Evolutionary conservation across 2,797 vertebrate species (phyloP).

Genomic region (Poeciliopsis infans): DNA sequence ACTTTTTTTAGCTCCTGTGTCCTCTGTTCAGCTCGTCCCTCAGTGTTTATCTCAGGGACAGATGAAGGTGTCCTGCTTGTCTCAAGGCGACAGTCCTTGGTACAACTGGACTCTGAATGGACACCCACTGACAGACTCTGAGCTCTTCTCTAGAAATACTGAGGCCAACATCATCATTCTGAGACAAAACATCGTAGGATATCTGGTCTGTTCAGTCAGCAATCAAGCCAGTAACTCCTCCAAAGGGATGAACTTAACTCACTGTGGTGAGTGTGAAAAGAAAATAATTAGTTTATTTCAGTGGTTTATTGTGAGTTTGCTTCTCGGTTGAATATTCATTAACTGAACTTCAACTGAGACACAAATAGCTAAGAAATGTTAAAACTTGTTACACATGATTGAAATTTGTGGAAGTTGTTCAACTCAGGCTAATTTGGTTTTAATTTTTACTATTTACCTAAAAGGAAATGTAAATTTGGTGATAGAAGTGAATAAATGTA

Average conservation of each 20-base stretch:
- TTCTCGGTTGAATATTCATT: not conserved
- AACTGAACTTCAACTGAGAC: constrained; percentile 5
- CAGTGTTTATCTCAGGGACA: constrained; percentile 22
- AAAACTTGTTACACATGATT: not conserved
- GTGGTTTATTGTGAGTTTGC: not conserved
- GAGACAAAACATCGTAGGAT: constrained; percentile 39
- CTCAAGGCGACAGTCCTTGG: constrained; percentile 54
- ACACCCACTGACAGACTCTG: constrained; percentile 37
- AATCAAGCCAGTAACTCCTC: not conserved
- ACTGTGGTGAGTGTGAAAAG: constrained; percentile 56
- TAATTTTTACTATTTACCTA: no score
- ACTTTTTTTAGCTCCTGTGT: no score
- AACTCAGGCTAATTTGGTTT: no score
- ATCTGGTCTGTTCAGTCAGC: constrained; percentile 46
- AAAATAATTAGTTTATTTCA: not conserved
- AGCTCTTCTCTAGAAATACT: constrained; percentile 33
- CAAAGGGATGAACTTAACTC: accelerated
- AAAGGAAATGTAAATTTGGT: no score
- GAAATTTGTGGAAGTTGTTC: no score
- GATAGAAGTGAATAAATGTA: no score
- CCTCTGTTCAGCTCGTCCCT: not conserved
- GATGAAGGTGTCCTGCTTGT: constrained; percentile 50
- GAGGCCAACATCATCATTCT: constrained; percentile 42
- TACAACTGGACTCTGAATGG: constrained; percentile 67
- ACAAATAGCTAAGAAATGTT: not conserved